Evolutionary conservation across 1,140 invertebrate genomes (phyloP).

Genomic region (Drosophila repleta): DNA sequence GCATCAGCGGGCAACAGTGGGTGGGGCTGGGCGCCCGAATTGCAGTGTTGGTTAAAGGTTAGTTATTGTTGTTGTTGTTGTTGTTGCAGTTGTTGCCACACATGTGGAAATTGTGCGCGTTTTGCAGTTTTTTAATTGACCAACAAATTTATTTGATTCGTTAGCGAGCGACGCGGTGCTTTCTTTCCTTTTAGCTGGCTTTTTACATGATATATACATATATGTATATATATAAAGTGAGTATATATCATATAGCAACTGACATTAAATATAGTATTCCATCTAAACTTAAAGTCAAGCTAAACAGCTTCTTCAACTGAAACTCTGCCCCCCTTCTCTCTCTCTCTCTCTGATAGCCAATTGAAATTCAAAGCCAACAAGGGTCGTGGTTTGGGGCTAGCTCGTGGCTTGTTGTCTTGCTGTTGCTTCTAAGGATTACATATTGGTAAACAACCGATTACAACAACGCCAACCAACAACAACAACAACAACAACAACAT

Average conservation of each 20-base stretch:
- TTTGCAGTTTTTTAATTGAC: slow-evolving; percentile 83
- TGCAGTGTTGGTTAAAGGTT: slow-evolving; percentile 28
- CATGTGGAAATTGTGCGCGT: slow-evolving; percentile 82
- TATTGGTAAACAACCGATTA: slow-evolving; percentile 80
- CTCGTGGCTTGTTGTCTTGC: slow-evolving; percentile 14
- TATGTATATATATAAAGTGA: not conserved
- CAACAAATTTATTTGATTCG: slow-evolving; percentile 83
- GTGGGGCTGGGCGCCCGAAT: not conserved
- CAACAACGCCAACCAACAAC: slow-evolving; percentile 54
- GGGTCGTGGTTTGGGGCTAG: not conserved
- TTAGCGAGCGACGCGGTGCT: slow-evolving; percentile 72
- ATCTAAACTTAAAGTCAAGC: slow-evolving; percentile 15
- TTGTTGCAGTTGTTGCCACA: slow-evolving; percentile 61
- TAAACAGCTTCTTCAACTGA: not conserved
- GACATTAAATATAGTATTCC: slow-evolving; percentile 2
- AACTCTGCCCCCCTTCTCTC: not conserved
- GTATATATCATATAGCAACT: slow-evolving; percentile 13
- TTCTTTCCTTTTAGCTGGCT: slow-evolving; percentile 37
- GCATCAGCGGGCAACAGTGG: slow-evolving; percentile 35
- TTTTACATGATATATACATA: not conserved
- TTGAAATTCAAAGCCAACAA: slow-evolving; percentile 71
- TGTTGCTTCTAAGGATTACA: slow-evolving; percentile 81
- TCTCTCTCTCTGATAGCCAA: slow-evolving; percentile 26
- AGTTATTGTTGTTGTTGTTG: slow-evolving; percentile 32
- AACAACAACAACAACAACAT: slow-evolving; percentile 54